Evolutionary conservation across 2,888 invertebrate species (phyloP).

Genomic region (Lithophane leautieri): DNA sequence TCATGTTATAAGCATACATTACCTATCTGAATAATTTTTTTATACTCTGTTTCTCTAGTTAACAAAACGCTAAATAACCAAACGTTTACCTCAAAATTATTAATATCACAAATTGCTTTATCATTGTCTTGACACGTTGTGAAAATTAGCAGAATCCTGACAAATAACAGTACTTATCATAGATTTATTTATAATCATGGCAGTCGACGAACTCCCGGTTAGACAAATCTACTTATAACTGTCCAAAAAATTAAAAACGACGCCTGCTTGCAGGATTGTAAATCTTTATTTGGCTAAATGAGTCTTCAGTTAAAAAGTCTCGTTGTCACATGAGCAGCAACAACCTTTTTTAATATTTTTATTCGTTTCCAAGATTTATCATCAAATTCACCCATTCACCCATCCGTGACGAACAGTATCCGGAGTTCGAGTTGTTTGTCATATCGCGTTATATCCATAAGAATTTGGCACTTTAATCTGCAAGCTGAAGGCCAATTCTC

Average conservation of each 20-base stretch:
- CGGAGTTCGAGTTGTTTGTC: background rate
- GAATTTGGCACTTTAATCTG: background rate
- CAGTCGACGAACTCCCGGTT: conserved; percentile 6
- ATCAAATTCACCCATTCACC: background rate
- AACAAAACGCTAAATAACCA: background rate
- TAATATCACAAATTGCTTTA: conserved; percentile 5
- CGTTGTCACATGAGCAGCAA: background rate
- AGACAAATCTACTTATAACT: background rate
- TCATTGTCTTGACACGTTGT: conserved; percentile 29
- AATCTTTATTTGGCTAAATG: background rate
- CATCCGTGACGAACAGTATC: background rate
- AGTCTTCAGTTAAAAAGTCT: background rate
- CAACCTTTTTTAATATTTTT: background rate
- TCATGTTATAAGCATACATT: background rate
- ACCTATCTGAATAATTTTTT: background rate
- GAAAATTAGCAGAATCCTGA: conserved; percentile 35
- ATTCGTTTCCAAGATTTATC: background rate
- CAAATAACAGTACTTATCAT: conserved; percentile 4
- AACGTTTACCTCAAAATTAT: background rate
- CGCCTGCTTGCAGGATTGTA: background rate
- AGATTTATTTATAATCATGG: background rate
- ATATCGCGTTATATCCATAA: too few species aligned
- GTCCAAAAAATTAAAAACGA: background rate
- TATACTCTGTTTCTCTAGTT: background rate
- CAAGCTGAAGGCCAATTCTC: too few species aligned